Percentiles rank a stretch among this genome's conserved stretches.
phyloP scores from a whole-genome alignment of 2,888 invertebrate genomes.

The Nemoura dubitans region DNA sequence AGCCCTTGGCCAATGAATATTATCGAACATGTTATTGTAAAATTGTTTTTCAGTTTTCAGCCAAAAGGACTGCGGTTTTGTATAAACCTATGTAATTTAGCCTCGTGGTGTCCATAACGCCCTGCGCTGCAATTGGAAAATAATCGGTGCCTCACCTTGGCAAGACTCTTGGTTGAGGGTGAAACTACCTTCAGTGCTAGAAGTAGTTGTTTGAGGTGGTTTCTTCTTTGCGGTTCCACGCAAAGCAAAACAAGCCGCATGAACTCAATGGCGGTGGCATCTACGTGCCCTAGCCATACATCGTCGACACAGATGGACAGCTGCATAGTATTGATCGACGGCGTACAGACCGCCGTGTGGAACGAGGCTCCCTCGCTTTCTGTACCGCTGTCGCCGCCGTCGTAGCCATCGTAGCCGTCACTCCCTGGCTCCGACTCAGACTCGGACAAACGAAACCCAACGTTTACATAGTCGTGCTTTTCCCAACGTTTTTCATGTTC shows the following conservation, averaged over 20 bases:
- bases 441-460: background rate
- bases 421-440: background rate
- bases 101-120: too few species aligned
- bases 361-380: constrained; percentile 30
- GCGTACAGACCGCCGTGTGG: constrained; percentile 14
- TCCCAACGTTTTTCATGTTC: background rate
- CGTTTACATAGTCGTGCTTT: constrained; percentile 8
- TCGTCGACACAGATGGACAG: background rate
- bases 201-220: constrained; percentile 20
- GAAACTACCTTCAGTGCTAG: constrained; percentile 13
- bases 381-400: constrained; percentile 17
- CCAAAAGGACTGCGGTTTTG: background rate
- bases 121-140: too few species aligned
- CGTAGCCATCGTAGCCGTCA: constrained; percentile 22
- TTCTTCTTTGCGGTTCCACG: background rate
- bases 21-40: too few species aligned
- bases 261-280: background rate
- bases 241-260: constrained; percentile 24
- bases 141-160: background rate
- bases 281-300: constrained; percentile 1
- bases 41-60: too few species aligned
- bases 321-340: background rate
- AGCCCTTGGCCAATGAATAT: too few species aligned
- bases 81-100: background rate
- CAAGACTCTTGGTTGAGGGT: background rate